phyloP scores from a whole-genome alignment of 2,113 vertebrate genomes.

The rabbit (Oryctolagus cuniculus) region mOryCun1.1 NC_091449.1:38583501-38584000 shows the following conservation, averaged over 20 bases:
- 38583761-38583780: conserved; percentile 53
- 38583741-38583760: conserved; percentile 58
- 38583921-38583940: neutral
- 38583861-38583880: neutral
- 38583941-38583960: neutral
- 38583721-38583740: conserved; percentile 73
- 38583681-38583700: conserved; percentile 45
- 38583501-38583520: conserved; percentile 17
- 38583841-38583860: neutral
- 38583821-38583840: neutral
- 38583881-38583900: neutral
- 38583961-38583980: neutral
- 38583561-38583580: conserved; percentile 56
- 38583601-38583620: conserved; percentile 38
- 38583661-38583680: conserved; percentile 53
- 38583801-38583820: conserved; percentile 54
- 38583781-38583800: conserved; percentile 27
- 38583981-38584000: neutral
- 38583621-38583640: conserved; percentile 24
- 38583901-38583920: neutral
- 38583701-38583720: neutral
- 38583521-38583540: conserved; percentile 45
- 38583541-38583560: conserved; percentile 47
- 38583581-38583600: conserved; percentile 71
- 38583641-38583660: conserved; percentile 56